Conservation (phyloP, 2,888 invertebrate genomes). For the Frankliniella fusca region DNA sequence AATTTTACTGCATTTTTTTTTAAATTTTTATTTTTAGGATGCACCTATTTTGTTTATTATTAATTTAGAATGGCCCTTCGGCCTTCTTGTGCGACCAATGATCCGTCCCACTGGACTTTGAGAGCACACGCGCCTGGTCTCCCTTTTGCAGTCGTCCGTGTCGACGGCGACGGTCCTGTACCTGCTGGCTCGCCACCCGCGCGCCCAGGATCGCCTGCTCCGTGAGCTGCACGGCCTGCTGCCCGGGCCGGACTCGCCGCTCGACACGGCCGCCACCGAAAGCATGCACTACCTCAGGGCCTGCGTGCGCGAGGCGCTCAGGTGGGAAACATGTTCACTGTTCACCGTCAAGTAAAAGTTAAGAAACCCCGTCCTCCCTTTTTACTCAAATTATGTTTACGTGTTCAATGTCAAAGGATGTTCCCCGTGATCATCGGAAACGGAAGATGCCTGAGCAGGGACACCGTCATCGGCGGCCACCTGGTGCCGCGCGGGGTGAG, state of each 20-base stretch:
- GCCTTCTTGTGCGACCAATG: too few relatives aligned
- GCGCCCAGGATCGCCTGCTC: background rate
- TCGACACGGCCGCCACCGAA: background rate
- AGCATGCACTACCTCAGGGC: background rate
- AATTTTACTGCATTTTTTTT: too few relatives aligned
- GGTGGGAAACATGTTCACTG: background rate
- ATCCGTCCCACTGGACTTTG: too few relatives aligned
- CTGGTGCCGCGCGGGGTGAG: constrained; percentile 72
- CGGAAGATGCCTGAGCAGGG: constrained; percentile 64
- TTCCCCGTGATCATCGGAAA: constrained; percentile 74
- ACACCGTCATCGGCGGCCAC: constrained; percentile 67
- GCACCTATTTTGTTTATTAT: too few relatives aligned
- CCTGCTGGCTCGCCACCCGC: background rate
- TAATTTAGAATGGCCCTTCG: too few relatives aligned
- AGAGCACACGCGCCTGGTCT: too few relatives aligned
- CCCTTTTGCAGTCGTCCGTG: background rate
- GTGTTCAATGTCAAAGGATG: constrained; percentile 51
- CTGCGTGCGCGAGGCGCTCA: background rate
- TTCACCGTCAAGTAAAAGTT: too few relatives aligned
- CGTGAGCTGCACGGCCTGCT: background rate
- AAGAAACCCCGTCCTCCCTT: too few relatives aligned
- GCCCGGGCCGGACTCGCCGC: background rate
- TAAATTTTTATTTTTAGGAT: too few relatives aligned
- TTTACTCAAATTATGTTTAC: too few relatives aligned
- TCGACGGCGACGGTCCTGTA: background rate